A percentile compares a stretch with the other conserved stretches of the same genome.
These are phyloP conservation scores for Rhea pennata DNA, from an alignment of 2,113 vertebrate genomes.

Conservation along the genomic window DNA sequence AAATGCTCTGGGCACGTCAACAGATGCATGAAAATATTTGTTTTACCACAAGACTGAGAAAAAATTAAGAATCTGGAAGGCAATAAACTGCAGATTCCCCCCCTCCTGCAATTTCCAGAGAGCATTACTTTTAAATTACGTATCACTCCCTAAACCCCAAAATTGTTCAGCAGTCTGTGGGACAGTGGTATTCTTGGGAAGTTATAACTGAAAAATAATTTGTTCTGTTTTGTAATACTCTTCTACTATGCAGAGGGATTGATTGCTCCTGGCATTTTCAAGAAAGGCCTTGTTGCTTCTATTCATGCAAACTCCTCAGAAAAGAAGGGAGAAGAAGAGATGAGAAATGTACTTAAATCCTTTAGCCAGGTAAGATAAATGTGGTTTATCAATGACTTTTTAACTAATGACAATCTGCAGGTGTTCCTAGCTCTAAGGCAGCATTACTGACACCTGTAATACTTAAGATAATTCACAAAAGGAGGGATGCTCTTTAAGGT, in stretches of 20 bases:
- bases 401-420: neutral
- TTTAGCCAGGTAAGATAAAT: neutral
- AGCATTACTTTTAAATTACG: neutral
- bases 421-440: neutral
- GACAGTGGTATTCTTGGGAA: neutral
- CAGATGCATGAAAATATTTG: constrained; percentile 12
- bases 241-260: neutral
- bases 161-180: neutral
- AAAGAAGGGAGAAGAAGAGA: neutral
- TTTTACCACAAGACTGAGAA: neutral
- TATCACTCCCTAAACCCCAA: constrained; percentile 15
- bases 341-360: neutral
- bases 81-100: neutral
- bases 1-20: constrained; percentile 4
- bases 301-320: neutral
- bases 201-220: neutral
- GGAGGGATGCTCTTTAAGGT: neutral
- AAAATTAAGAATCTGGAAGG: neutral
- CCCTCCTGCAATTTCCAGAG: neutral
- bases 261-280: neutral
- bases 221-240: constrained; percentile 1
- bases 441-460: accelerated
- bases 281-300: neutral
- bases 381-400: neutral
- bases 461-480: neutral